Evolutionary conservation across 1,140 invertebrate genomes (phyloP).

Genomic region (Eumeta japonica): DNA sequence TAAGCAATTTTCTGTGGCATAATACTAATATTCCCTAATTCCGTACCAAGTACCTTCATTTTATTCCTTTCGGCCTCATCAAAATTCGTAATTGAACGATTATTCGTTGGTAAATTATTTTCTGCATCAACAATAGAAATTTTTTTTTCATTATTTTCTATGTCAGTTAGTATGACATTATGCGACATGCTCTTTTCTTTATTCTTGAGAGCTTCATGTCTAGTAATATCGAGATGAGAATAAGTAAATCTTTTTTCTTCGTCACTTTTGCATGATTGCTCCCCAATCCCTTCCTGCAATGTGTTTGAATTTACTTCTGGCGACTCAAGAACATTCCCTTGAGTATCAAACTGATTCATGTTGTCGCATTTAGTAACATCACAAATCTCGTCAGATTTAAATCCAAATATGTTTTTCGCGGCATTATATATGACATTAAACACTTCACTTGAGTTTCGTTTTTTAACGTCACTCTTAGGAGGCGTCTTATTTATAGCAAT

Average conservation of each 20-base stretch:
- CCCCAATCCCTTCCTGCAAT: no score
- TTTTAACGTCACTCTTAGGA: conserved; percentile 24
- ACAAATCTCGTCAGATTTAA: conserved; percentile 20
- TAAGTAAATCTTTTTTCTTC: conserved; percentile 5
- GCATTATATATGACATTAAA: conserved; percentile 35
- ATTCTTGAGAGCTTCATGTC: conserved; percentile 38
- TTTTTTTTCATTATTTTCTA: conserved; percentile 34
- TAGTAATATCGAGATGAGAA: no score
- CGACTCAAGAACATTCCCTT: conserved; percentile 34
- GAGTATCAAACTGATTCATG: conserved; percentile 30
- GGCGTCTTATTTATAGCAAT: no score
- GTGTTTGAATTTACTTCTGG: conserved; percentile 18
- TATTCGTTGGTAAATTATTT: conserved; percentile 25
- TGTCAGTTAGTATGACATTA: conserved; percentile 37
- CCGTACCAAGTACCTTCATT: conserved; percentile 31
- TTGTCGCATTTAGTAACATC: conserved; percentile 31
- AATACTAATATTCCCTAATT: conserved; percentile 19
- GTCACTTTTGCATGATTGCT: not conserved
- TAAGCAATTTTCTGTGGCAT: conserved; percentile 2
- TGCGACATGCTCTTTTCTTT: conserved; percentile 46
- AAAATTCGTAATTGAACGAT: conserved; percentile 16
- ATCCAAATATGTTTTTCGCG: conserved; percentile 35
- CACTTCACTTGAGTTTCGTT: conserved; percentile 25
- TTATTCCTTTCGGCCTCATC: conserved; percentile 36
- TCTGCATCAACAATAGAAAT: conserved; percentile 28